Evolutionary conservation across 2,797 vertebrate species (phyloP).

Genomic region (Spinibarbus caldwelli): DNA sequence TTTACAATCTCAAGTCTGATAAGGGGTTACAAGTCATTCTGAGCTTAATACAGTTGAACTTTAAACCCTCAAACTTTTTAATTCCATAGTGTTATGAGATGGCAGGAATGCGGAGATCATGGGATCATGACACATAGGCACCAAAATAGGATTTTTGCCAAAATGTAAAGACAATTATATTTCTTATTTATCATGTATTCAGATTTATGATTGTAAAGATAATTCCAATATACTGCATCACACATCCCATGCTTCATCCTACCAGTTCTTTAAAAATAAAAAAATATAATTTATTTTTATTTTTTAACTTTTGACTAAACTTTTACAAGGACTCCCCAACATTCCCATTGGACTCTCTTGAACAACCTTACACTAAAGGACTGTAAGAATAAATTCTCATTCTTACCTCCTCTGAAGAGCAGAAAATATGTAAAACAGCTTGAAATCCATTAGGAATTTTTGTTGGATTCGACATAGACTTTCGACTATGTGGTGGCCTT

Average conservation of each 20-base stretch:
- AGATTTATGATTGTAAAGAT: not conserved
- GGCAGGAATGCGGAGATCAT: not conserved
- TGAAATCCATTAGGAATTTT: constrained; percentile 9
- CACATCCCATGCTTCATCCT: not conserved
- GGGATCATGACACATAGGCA: not conserved
- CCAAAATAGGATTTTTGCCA: not conserved
- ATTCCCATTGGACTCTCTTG: not conserved
- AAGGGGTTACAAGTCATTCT: constrained; percentile 11
- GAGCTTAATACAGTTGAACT: not conserved
- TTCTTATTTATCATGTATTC: not conserved
- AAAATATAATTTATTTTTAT: not conserved
- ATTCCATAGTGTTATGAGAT: not conserved
- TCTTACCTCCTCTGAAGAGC: constrained; percentile 6
- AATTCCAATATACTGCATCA: not conserved
- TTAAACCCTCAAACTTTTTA: constrained; percentile 6
- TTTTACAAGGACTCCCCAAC: not conserved
- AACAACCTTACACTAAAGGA: not conserved
- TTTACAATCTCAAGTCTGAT: constrained; percentile 21
- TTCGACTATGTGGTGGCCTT: not conserved
- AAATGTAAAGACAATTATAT: not conserved
- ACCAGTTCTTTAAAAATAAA: not conserved
- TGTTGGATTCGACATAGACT: not conserved
- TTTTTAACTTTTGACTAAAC: not conserved
- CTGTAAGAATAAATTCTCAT: constrained; percentile 12
- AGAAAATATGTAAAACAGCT: constrained; percentile 23